A percentile compares a stretch with the other conserved stretches of the same genome.
Evolutionary conservation across 2,888 invertebrate species (phyloP).

Genomic region (Dryococelus australis): DNA sequence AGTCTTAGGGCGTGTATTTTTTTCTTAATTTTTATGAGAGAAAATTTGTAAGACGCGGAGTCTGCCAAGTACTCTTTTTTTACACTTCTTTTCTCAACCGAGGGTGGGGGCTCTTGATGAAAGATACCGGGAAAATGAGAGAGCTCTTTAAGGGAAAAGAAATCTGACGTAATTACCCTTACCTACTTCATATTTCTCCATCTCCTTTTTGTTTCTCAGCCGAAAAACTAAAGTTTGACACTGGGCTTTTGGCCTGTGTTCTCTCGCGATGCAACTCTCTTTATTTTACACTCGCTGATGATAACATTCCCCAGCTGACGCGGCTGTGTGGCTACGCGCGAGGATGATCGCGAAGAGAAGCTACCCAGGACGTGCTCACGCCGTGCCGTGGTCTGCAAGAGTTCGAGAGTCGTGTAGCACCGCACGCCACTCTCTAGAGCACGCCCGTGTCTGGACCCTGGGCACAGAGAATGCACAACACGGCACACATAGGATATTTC

Average conservation of each 20-base stretch:
- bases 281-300: too few relatives aligned
- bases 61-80: neutral
- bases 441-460: too few relatives aligned
- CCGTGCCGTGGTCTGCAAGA: too few relatives aligned
- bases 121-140: conserved; percentile 25
- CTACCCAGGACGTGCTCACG: too few relatives aligned
- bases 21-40: conserved; percentile 17
- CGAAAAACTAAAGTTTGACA: neutral
- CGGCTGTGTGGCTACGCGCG: too few relatives aligned
- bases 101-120: neutral
- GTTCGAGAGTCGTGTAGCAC: too few relatives aligned
- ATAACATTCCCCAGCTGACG: too few relatives aligned
- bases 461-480: too few relatives aligned
- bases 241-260: neutral
- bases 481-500: too few relatives aligned
- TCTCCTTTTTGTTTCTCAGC: neutral
- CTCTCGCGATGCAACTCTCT: too few relatives aligned
- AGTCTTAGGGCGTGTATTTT: conserved; percentile 20
- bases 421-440: too few relatives aligned
- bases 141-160: conserved; percentile 29
- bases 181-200: neutral
- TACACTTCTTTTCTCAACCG: neutral
- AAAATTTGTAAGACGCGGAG: neutral
- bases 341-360: too few relatives aligned
- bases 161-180: conserved; percentile 24